Evolutionary conservation across 2,113 vertebrate genomes (phyloP), one percentile per base, ranked within the genome.

Genomic region (Silurus glanis): DNA sequence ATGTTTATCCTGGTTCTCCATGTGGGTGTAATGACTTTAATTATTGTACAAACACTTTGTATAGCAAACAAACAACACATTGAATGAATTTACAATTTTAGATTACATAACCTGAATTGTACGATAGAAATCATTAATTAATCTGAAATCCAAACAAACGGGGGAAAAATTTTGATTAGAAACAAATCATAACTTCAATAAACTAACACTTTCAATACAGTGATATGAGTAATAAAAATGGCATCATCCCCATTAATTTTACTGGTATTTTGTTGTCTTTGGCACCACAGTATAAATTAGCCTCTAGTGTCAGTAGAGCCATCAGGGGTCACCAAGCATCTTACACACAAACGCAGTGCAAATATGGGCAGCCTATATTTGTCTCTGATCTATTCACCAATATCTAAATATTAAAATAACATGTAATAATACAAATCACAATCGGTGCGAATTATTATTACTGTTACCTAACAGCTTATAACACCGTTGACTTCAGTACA

Each of bases 191-290:
- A 37, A 37, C 37, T 37, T 37, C 37, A 37, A 37, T 37, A 37
- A 37, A 37, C 37, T 3, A 80, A 80, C 10, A 55, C 49, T 45
- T 80, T 80, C 9, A 45, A n/a, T 21, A 67, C 28, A 45, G 17
- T 53, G 19, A 21, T 51, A 78, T 25, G 17, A 64, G 7, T 78
- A 66, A 67, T 47, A 61, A 9, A 79, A n/a, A 14, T 23, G 67
- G 37, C 51, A 67, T 17, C 16, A 21, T 45, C 75, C 45, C 55
- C 17, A 19, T 76, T 25, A 16, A 55, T 53, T 85, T 78, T 37
- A 72, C 72, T 78, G 74, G 78, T 56, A 21, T 64, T 78, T 79
- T 79, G 25, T 85, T 53, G 75, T 19, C 59, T 23, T 85, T 80
- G 74, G 17, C 21, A 37, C 49, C 8, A 66, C 53, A 21, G 23